Base-by-base conservation (phyloP, 2,113 vertebrate genomes). In the Albula goreensis region DNA sequence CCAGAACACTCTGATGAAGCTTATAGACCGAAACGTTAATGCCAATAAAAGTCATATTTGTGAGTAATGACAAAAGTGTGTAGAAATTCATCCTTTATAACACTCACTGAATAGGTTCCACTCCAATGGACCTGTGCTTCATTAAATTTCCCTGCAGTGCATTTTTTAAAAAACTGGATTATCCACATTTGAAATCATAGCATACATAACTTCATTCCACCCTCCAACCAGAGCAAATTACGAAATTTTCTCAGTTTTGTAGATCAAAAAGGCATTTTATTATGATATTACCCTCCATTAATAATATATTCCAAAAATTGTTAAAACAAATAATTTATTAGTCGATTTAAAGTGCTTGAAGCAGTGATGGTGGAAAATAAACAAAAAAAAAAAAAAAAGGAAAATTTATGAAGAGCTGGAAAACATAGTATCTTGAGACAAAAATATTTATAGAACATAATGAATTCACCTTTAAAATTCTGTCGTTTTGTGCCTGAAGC, bases 261-360 rank as follows among this genome's bases (percentile, higher is more conserved):
- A 9, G 41, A 9, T 17, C 11, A 50, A 80, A 50, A 84, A 77
- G 50, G 66, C 83, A 52, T 41, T 84, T 66, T 84, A 77, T 57
- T 60, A 7, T 9, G 13, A 70, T 80, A 77, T 88, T 82, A 88
- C 85, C 88, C 91, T 80, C 91, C 93, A 93, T 92, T 93, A 95
- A 93, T 90, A 91, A 89, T 49, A 87, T 89, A 91, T 84, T 88
- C 84, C 60, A 80, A 92, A 90, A 80, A 60, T 84, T 89, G 88
- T 87, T 89, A 79, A 88, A 88, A 90, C 10, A 15, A 81, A 84
- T 87, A 91, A 89, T 93, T 86, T 88, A 85, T 81, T 85, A 85
- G 78, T 85, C 53, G 52, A 89, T 74, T 89, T 89, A 89, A 91
- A 90, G 92, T 92, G 91, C 90, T 88, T 87, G 50, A 85, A 86